These are phyloP conservation scores for Chloroceryle inda DNA, from an alignment of 2,797 vertebrate genomes.

Conservation along the genomic window DNA sequence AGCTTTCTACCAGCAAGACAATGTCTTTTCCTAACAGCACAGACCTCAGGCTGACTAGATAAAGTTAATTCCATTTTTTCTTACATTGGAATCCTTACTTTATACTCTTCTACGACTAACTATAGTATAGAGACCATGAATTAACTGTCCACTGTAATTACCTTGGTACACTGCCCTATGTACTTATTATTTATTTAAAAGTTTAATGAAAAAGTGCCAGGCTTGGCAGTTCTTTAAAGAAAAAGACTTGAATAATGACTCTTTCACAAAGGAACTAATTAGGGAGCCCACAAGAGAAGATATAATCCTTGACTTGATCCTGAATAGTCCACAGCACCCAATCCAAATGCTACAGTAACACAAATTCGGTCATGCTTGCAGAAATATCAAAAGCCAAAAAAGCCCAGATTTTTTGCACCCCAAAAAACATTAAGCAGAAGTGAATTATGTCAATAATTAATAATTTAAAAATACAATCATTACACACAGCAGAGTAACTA, in stretches of 20 bases:
- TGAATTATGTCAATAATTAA: not conserved
- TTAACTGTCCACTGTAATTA: slow-evolving; percentile 13
- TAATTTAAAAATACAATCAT: not conserved
- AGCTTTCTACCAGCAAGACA: not conserved
- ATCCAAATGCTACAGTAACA: not conserved
- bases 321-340: not conserved
- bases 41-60: not conserved
- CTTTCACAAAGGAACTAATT: slow-evolving; percentile 12
- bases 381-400: not conserved
- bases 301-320: slow-evolving; percentile 22
- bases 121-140: not conserved
- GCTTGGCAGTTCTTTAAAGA: slow-evolving; percentile 28
- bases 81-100: not conserved
- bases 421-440: not conserved
- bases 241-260: slow-evolving; percentile 19
- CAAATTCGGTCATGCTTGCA: not conserved
- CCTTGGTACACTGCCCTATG: not conserved
- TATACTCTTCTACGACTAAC: not conserved
- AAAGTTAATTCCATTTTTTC: not conserved
- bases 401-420: not conserved
- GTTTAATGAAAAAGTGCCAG: slow-evolving; percentile 15
- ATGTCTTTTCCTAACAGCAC: not conserved
- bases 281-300: not conserved
- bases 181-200: slow-evolving; percentile 32
- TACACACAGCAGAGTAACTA: not conserved